phyloP scores from a whole-genome alignment of 2,113 vertebrate species.

The Ceratotherium simum region DNA sequence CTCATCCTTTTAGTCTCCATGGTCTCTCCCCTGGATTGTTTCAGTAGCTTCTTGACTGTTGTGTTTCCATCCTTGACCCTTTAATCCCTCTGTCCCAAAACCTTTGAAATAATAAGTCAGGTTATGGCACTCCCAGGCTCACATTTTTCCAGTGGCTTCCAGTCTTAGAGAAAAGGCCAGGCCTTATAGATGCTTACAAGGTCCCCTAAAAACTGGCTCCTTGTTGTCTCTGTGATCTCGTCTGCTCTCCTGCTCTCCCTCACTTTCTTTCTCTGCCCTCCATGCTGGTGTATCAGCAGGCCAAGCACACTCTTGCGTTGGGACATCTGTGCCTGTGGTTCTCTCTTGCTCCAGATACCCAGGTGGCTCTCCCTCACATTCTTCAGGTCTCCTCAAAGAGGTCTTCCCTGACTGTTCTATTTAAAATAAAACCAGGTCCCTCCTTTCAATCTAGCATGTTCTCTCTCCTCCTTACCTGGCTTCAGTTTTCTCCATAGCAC shows the following conservation, averaged over 20 bases:
- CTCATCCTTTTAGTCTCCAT: neutral
- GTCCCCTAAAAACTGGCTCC: neutral
- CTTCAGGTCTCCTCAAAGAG: neutral
- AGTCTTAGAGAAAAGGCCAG: neutral
- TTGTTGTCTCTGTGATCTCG: neutral
- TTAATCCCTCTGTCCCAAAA: neutral
- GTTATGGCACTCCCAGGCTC: neutral
- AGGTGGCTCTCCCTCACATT: neutral
- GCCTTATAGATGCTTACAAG: neutral
- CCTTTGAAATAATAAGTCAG: neutral
- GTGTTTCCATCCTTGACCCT: neutral
- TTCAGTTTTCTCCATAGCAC: neutral
- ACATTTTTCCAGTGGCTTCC: neutral
- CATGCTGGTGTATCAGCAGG: neutral
- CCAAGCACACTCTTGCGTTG: neutral
- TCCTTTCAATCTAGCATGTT: neutral
- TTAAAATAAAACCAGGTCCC: neutral
- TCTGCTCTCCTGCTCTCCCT: rapidly evolving
- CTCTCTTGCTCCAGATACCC: neutral
- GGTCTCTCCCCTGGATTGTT: neutral
- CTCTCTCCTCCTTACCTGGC: neutral
- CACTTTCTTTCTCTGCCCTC: neutral
- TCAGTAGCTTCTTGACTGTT: neutral
- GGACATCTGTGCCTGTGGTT: neutral
- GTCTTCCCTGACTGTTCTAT: neutral